Percentiles rank a stretch among this genome's conserved stretches.
These are phyloP conservation scores for Trichogramma pretiosum DNA, from an alignment of 1,140 invertebrate species.

Conservation along the genomic window DNA sequence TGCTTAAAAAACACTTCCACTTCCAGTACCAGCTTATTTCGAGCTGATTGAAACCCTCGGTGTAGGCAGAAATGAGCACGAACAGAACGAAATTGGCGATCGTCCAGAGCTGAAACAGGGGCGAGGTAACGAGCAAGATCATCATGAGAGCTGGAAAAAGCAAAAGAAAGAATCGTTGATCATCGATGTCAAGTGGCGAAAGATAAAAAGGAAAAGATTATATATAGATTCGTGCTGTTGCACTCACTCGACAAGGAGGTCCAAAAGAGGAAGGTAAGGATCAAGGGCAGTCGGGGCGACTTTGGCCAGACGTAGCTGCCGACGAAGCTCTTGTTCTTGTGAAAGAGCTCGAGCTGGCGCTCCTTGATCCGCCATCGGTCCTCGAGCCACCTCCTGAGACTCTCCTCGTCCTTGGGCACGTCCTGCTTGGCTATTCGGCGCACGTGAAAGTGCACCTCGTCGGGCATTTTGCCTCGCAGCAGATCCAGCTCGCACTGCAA, in stretches of 20 bases:
- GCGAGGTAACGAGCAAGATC: constrained; percentile 40
- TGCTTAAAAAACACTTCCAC: constrained; percentile 27
- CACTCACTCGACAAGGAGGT: constrained; percentile 36
- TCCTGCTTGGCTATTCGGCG: constrained; percentile 55
- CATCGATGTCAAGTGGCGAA: too few species aligned
- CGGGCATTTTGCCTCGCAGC: constrained; percentile 57
- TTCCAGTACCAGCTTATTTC: constrained; percentile 46
- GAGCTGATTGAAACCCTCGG: constrained; percentile 48
- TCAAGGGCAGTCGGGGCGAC: constrained; percentile 38
- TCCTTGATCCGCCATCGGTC: constrained; percentile 68
- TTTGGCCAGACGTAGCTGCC: constrained; percentile 27
- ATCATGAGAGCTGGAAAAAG: constrained; percentile 36
- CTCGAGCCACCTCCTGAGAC: constrained; percentile 58
- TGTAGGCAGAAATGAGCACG: constrained; percentile 44
- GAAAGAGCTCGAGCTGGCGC: constrained; percentile 51
- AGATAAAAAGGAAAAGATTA: too few species aligned
- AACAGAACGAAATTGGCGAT: constrained; percentile 44
- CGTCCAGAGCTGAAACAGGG: constrained; percentile 44
- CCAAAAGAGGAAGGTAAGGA: constrained; percentile 51
- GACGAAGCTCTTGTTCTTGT: constrained; percentile 44
- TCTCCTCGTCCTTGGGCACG: constrained; percentile 51
- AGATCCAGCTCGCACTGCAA: constrained; percentile 54
- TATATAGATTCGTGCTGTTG: too few species aligned
- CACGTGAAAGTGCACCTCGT: constrained; percentile 65
- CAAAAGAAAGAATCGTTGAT: constrained; percentile 10